Conservation (phyloP, 2,113 vertebrate species). For the Rattus rattus region DNA sequence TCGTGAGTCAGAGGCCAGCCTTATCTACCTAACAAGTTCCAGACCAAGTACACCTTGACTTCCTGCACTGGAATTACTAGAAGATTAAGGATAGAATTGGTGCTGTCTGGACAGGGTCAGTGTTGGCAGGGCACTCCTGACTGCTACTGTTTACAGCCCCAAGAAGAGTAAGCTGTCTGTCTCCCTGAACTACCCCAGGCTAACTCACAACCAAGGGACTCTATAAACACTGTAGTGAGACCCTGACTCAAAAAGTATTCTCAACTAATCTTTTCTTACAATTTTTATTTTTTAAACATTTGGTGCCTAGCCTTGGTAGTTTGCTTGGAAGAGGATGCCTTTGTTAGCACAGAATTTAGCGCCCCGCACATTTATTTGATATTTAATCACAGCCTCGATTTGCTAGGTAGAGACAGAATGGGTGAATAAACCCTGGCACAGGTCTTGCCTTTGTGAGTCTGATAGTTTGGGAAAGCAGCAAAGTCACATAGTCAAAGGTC, state of each 20-base stretch:
- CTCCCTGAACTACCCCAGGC: not conserved
- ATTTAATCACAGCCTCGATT: not conserved
- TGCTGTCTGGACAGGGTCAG: not conserved
- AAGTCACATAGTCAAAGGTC: not conserved
- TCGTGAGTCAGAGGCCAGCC: not conserved
- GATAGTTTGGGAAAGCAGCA: not conserved
- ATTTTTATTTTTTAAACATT: not conserved
- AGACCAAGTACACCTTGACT: not conserved
- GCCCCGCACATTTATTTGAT: not conserved
- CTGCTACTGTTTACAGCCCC: not conserved
- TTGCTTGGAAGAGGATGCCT: not conserved
- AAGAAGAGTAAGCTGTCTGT: not conserved
- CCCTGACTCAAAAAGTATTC: too few species aligned
- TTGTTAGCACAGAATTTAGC: not conserved
- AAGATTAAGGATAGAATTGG: not conserved
- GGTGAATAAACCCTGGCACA: not conserved
- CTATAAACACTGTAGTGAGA: not conserved
- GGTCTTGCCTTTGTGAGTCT: not conserved
- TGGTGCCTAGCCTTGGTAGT: not conserved
- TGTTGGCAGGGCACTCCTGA: not conserved
- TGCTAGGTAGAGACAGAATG: not conserved
- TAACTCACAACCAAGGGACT: not conserved
- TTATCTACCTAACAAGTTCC: not conserved
- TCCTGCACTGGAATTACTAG: not conserved
- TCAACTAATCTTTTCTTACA: not conserved